Conservation (phyloP, 1,140 invertebrate species). For the Trachymyrmex septentrionalis region DNA sequence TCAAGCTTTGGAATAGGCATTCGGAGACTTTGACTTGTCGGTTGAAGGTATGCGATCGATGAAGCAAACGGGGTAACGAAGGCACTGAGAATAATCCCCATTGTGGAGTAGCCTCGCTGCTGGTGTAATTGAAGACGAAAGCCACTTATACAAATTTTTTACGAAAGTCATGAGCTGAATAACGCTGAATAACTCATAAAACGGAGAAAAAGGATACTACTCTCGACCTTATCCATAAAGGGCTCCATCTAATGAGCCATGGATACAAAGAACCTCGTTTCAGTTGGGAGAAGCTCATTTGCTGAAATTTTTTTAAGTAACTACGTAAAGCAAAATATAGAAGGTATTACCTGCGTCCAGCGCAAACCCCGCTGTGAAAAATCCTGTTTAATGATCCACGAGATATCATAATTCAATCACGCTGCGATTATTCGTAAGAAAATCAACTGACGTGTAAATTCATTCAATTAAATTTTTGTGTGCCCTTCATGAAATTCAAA, state of each 20-base stretch:
- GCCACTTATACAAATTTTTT: constrained; percentile 43
- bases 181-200: constrained; percentile 48
- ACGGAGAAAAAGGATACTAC: constrained; percentile 6
- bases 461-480: constrained; percentile 47
- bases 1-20: background rate
- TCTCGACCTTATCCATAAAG: constrained; percentile 18
- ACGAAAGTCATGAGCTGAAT: background rate
- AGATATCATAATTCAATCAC: constrained; percentile 15
- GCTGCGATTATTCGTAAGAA: constrained; percentile 16
- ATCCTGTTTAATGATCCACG: constrained; percentile 9
- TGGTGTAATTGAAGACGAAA: constrained; percentile 51
- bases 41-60: constrained; percentile 33
- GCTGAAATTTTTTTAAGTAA: constrained; percentile 36
- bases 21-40: constrained; percentile 25
- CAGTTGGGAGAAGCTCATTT: constrained; percentile 29
- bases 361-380: background rate
- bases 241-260: constrained; percentile 46
- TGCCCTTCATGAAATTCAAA: constrained; percentile 36
- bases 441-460: constrained; percentile 33
- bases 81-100: background rate
- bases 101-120: constrained; percentile 7
- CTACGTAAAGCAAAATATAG: constrained; percentile 10
- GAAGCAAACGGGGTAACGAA: constrained; percentile 3
- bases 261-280: constrained; percentile 50
- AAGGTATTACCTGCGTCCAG: constrained; percentile 13